A percentile compares a stretch with the other conserved stretches of the same genome.
Conservation (phyloP, 2,888 invertebrate species). For the Smittia aterrima region DNA sequence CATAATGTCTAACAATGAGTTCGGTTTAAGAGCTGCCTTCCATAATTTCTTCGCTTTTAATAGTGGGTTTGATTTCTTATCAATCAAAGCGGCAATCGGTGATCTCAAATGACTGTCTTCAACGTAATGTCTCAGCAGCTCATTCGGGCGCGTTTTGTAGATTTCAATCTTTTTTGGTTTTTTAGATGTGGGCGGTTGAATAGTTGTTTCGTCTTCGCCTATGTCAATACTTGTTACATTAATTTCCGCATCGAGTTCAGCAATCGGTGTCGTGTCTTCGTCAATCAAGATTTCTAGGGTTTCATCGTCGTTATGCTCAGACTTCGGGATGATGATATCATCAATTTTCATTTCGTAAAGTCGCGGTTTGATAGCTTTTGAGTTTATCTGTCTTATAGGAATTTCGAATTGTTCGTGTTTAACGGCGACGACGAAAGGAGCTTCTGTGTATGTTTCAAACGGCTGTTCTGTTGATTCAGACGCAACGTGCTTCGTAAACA, state of each 20-base stretch:
- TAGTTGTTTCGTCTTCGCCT: slow-evolving; percentile 29
- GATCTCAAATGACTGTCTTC: slow-evolving; percentile 54
- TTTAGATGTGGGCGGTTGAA: not conserved
- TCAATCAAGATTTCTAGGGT: not conserved
- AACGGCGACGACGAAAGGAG: not conserved
- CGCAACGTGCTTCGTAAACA: not conserved
- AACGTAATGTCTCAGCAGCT: slow-evolving; percentile 52
- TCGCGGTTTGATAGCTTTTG: not conserved
- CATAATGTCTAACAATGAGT: slow-evolving; percentile 53
- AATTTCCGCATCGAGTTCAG: slow-evolving; percentile 10
- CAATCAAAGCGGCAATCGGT: slow-evolving; percentile 53
- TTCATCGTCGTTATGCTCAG: slow-evolving; percentile 11
- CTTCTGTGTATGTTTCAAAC: not conserved
- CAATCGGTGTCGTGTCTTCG: slow-evolving; percentile 23
- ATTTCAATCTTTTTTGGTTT: slow-evolving; percentile 35
- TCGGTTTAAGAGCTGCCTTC: slow-evolving; percentile 51
- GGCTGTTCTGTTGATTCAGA: not conserved
- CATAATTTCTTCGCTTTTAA: slow-evolving; percentile 52
- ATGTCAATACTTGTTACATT: slow-evolving; percentile 33
- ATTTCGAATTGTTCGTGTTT: not conserved
- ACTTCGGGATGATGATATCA: not conserved
- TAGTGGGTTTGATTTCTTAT: slow-evolving; percentile 51
- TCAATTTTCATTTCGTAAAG: not conserved
- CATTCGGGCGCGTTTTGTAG: slow-evolving; percentile 45
- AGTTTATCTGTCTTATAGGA: not conserved